These are phyloP conservation scores for Aphidius ervi DNA, from an alignment of 1,140 invertebrate genomes.

Conservation along the genomic window DNA sequence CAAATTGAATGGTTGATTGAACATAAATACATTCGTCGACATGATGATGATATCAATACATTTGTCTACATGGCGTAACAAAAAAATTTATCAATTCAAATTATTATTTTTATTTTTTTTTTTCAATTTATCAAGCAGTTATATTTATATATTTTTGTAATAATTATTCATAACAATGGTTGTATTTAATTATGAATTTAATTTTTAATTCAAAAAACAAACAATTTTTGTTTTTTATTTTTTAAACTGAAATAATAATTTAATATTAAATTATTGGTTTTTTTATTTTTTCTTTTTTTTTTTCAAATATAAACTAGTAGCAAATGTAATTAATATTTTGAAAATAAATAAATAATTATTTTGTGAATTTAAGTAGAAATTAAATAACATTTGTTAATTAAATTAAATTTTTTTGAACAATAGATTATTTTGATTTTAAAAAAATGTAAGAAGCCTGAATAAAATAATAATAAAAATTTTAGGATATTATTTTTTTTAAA, in stretches of 20 bases:
- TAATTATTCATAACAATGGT: conserved; percentile 29
- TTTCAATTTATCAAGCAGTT: conserved; percentile 30
- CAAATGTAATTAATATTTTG: too few species aligned
- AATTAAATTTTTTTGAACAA: not conserved
- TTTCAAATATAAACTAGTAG: too few species aligned
- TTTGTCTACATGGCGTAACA: conserved; percentile 95
- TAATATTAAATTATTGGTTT: too few species aligned
- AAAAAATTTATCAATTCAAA: conserved; percentile 15
- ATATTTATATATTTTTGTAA: conserved; percentile 37
- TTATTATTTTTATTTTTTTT: conserved; percentile 1
- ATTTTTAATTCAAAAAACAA: conserved; percentile 13
- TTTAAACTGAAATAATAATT: conserved; percentile 18
- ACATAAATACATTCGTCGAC: conserved; percentile 94
- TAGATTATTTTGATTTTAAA: conserved; percentile 4
- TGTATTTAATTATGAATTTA: not conserved
- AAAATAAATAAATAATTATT: too few species aligned
- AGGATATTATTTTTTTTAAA: conserved; percentile 23
- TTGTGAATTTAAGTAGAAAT: too few species aligned
- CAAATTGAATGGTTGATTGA: conserved; percentile 99
- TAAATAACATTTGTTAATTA: too few species aligned
- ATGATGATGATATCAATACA: conserved; percentile 96
- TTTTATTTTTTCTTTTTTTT: too few species aligned
- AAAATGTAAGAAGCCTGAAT: conserved; percentile 1
- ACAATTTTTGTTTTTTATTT: conserved; percentile 23
- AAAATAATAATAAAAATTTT: conserved; percentile 20